Conservation (phyloP, 2,113 vertebrate species). For the Anthoscopus minutus region DNA sequence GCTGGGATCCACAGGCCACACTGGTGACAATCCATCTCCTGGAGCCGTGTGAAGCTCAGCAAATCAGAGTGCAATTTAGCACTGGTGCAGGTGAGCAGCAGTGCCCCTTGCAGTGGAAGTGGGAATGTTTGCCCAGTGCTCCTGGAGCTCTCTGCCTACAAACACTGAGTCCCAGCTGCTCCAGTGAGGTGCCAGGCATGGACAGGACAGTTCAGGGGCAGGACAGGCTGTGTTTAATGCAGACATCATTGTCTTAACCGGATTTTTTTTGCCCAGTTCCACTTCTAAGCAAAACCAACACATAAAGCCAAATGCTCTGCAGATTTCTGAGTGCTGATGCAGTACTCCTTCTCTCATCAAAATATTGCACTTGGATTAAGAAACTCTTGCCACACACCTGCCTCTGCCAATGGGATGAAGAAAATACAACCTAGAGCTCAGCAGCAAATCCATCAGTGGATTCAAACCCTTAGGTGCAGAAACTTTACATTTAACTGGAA, state of each 20-base stretch:
- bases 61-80: background rate
- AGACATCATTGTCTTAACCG: background rate
- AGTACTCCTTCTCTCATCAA: constrained; percentile 70
- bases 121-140: background rate
- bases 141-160: background rate
- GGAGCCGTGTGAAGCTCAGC: background rate
- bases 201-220: background rate
- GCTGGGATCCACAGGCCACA: background rate
- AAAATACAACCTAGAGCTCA: background rate
- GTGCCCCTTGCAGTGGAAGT: background rate
- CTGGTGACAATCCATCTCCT: background rate
- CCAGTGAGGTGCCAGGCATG: background rate
- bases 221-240: background rate
- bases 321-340: constrained; percentile 66
- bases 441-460: background rate
- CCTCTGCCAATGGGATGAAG: background rate
- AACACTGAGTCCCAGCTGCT: background rate
- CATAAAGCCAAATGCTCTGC: constrained; percentile 55
- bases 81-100: background rate
- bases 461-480: background rate
- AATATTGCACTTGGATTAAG: constrained; percentile 33
- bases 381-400: background rate
- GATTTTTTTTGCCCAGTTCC: constrained; percentile 43
- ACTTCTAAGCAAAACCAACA: constrained; percentile 51
- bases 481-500: background rate